Evolutionary conservation across 2,888 invertebrate genomes (phyloP), one percentile per base, ranked within the genome.

Genomic region (Ichneumon xanthorius): DNA sequence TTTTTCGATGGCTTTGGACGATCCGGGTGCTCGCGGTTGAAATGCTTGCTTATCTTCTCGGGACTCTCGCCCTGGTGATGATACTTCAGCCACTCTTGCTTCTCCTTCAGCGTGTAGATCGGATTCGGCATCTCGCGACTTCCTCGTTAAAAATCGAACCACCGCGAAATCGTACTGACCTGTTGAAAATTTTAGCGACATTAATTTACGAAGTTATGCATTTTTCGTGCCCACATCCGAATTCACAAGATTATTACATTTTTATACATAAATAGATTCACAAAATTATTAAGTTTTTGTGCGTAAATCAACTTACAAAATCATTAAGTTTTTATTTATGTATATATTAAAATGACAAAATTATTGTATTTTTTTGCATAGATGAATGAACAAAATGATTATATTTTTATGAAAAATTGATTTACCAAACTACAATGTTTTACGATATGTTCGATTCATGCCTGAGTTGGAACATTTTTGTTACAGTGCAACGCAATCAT

Each of bases 41-140:
- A 85, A 40, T 85, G 85, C 48, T 85, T 85, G 77, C 85, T 85
- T 61, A 82, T 65, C 72, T 77, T 82, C 22, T 82, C 85, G 1
- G 85, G 80, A 63, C 85, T 85, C 26, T 85, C 85, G n/a, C 85
- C 85, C 63, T 85, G 85, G 73, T 85, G 82, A 55, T 82, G 77
- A 73, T 85, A 85, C 19, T 85, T 85, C n/a, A 85, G 11, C 85
- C 85, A 85, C 61, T 85, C 82, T 80, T 85, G 85, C 55, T 85
- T 85, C 76, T 85, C 85, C 45, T 85, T 85, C 63, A 85, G 58
- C 6, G 82, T 85, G 63, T 85, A 85, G 2, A 85, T 80, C 4
- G 85, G 85, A 80, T 85, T 85, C 16, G 85, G 85, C 85, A 85
- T 85, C 53, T 63, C 65, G 65, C 11, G 7, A 37, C 40, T n/a